Evolutionary conservation across 2,797 vertebrate species (phyloP), one percentile per base, ranked within the genome.

Genomic region (Salarias fasciatus): DNA sequence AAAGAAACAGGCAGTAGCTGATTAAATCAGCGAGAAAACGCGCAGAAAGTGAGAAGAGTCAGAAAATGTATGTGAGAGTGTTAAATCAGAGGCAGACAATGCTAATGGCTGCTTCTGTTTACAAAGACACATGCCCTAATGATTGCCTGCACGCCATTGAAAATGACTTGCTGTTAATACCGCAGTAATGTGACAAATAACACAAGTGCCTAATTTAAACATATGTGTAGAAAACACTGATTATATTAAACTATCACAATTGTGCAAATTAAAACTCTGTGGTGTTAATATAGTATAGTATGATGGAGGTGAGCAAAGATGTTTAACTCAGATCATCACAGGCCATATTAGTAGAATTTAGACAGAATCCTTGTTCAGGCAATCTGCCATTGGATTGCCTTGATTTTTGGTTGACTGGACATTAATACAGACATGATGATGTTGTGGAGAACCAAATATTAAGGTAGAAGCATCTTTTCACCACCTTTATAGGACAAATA

Each of bases 111-210:
- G 41, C 8, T n/a, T 62, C 18, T 72, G 70, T 76, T 84, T 73
- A 82, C 52, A 63, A 53, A 36, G 42, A 54, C 44, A 18, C 45
- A 53, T 49, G 12, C 40, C 69, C 66, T 76, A 70, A 77, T 83
- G 77, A 73, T 63, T 36, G 13, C 30, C 48, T 64, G 41, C 12
- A n/a, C 45, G 80, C 48, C 53, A 57, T 24, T 35, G 52, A 71
- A 57, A 72, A 57, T 72, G 65, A 76, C 81, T 77, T 75, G 41
- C 63, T 15, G 52, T 58, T 79, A 77, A 80, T 75, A 64, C 70
- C 28, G 29, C 30, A 74, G n/a, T 79, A 55, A 75, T 69, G 15
- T 63, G 53, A 77, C 66, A 77, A 71, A 75, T 70, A 74, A 1
- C 38, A 54, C 28, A 59, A 69, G 61, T 58, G 62, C 77, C 33